phyloP scores from a whole-genome alignment of 2,113 vertebrate species.

The Seriola quinqueradiata region DNA sequence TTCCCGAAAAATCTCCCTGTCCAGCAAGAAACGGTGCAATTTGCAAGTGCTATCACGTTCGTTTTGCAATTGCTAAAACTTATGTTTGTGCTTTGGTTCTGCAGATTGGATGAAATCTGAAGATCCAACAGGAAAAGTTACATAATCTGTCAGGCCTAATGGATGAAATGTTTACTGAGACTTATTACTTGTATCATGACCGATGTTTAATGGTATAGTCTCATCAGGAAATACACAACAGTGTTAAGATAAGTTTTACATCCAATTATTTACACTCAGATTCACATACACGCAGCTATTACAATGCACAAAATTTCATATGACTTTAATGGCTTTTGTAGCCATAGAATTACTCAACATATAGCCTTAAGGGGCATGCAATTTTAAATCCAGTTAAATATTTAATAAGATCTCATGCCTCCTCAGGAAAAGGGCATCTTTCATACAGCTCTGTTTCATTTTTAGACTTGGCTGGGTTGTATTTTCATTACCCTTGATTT shows the following conservation, averaged over 20 bases:
- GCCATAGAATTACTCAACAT: slow-evolving; percentile 31
- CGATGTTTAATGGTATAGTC: background rate
- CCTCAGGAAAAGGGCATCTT: slow-evolving; percentile 26
- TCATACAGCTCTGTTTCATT: slow-evolving; percentile 42
- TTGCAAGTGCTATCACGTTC: background rate
- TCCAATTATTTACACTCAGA: background rate
- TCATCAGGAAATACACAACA: background rate
- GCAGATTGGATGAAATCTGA: slow-evolving; percentile 21
- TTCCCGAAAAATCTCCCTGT: slow-evolving; percentile 19
- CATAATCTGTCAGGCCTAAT: slow-evolving; percentile 59
- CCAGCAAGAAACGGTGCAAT: background rate
- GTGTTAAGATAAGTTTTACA: background rate
- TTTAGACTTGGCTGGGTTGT: slow-evolving; percentile 40
- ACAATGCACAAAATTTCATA: slow-evolving; percentile 20
- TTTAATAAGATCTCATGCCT: slow-evolving; percentile 58
- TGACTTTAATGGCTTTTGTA: slow-evolving; percentile 7
- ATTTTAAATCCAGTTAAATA: slow-evolving; percentile 63
- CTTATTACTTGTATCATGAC: background rate
- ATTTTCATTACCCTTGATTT: slow-evolving; percentile 66
- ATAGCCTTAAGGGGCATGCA: slow-evolving; percentile 41
- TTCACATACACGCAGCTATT: background rate
- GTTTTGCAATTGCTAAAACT: slow-evolving; percentile 1
- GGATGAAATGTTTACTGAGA: slow-evolving; percentile 37
- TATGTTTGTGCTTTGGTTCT: background rate
- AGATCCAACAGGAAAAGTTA: slow-evolving; percentile 57